Evolutionary conservation across 2,113 vertebrate species (phyloP).

Genomic region (Lagopus leucura): DNA sequence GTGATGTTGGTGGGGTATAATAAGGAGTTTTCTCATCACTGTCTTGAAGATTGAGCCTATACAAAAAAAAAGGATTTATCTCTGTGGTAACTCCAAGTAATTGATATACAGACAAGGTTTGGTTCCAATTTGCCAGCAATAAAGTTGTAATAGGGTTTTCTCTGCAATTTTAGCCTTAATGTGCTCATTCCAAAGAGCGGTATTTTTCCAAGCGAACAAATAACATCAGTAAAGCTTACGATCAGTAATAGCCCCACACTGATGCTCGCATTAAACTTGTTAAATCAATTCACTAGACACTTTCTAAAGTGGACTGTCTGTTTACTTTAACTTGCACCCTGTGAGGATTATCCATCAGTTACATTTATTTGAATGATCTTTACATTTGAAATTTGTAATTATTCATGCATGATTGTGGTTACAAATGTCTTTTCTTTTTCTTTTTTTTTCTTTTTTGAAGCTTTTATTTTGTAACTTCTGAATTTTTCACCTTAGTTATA

Average conservation of each 20-base stretch:
- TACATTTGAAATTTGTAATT: slow-evolving; percentile 84
- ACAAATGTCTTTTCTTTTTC: slow-evolving; percentile 57
- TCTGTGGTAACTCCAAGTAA: slow-evolving; percentile 96
- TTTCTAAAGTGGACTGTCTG: slow-evolving; percentile 92
- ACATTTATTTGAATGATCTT: slow-evolving; percentile 84
- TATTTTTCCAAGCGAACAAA: slow-evolving; percentile 96
- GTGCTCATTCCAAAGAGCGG: slow-evolving; percentile 94
- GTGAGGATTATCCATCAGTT: slow-evolving; percentile 83
- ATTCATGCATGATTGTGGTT: slow-evolving; percentile 76
- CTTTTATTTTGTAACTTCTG: slow-evolving; percentile 51
- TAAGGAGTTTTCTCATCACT: slow-evolving; percentile 93
- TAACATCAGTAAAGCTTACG: slow-evolving; percentile 95
- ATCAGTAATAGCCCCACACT: slow-evolving; percentile 94
- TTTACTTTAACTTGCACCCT: slow-evolving; percentile 84
- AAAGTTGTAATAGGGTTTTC: slow-evolving; percentile 98
- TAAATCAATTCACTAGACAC: slow-evolving; percentile 93
- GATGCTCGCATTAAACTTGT: slow-evolving; percentile 94
- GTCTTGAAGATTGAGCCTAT: slow-evolving; percentile 91
- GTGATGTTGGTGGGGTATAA: slow-evolving; percentile 89
- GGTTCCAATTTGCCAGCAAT: slow-evolving; percentile 97
- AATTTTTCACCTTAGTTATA: slow-evolving; percentile 46
- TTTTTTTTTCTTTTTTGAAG: slow-evolving; percentile 31
- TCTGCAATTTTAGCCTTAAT: slow-evolving; percentile 96
- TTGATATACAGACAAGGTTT: slow-evolving; percentile 98
- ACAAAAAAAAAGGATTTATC: slow-evolving; percentile 86